Conservation (phyloP, 1,140 invertebrate genomes). For the Heliothis virescens region DNA sequence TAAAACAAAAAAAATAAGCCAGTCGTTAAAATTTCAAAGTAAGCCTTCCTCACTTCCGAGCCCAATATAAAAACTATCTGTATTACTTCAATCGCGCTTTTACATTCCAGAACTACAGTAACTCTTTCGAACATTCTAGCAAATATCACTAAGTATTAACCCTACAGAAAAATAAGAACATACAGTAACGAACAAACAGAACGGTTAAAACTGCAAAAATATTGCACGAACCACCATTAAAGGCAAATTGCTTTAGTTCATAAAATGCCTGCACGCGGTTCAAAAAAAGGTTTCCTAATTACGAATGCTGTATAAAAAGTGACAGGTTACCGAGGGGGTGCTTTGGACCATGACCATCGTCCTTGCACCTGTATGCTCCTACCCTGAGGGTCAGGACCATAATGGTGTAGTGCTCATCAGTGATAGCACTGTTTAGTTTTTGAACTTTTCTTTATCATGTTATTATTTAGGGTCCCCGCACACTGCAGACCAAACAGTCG, state of each 20-base stretch:
- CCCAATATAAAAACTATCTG: too few relatives aligned
- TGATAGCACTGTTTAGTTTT: background rate
- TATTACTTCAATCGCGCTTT: too few relatives aligned
- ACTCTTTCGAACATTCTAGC: background rate
- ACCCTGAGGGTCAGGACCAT: constrained; percentile 4
- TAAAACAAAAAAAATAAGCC: too few relatives aligned
- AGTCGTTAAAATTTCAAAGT: too few relatives aligned
- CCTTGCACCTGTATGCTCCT: constrained; percentile 29
- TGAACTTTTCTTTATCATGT: too few relatives aligned
- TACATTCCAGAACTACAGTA: background rate
- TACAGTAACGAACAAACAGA: background rate
- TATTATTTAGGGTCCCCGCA: too few relatives aligned
- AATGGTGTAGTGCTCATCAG: background rate
- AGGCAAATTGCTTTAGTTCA: background rate
- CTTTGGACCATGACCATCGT: background rate
- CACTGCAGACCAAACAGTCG: too few relatives aligned
- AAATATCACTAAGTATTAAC: too few relatives aligned
- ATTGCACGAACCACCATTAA: background rate
- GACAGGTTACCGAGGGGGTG: constrained; percentile 16
- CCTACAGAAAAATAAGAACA: too few relatives aligned
- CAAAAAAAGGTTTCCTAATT: constrained; percentile 22
- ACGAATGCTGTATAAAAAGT: constrained; percentile 32
- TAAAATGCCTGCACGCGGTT: constrained; percentile 1
- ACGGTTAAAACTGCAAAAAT: background rate
- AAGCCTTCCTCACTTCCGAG: too few relatives aligned